phyloP scores from a whole-genome alignment of 2,888 invertebrate species.

The Apomyelois bistriatella region DNA sequence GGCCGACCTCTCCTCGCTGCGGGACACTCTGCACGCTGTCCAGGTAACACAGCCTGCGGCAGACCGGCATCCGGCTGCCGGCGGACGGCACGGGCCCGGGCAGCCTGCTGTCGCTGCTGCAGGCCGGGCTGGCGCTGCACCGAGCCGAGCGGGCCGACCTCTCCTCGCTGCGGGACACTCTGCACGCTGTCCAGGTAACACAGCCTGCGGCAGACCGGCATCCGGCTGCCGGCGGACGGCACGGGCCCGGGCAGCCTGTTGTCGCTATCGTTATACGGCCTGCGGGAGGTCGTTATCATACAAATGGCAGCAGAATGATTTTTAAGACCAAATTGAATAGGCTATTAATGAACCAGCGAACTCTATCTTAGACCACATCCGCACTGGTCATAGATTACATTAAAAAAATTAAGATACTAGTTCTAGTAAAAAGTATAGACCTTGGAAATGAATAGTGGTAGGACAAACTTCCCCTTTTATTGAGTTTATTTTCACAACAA shows the following conservation, averaged over 20 bases:
- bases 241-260: conserved; percentile 63
- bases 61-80: conserved; percentile 48
- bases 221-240: conserved; percentile 54
- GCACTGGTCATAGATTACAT: no score
- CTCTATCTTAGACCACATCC: no score
- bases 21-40: conserved; percentile 45
- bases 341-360: no score
- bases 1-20: conserved; percentile 44
- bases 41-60: conserved; percentile 58
- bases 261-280: conserved; percentile 56
- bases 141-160: conserved; percentile 47
- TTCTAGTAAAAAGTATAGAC: no score
- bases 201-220: conserved; percentile 41
- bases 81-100: conserved; percentile 67
- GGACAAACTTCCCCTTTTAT: no score
- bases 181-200: conserved; percentile 59
- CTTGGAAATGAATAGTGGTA: no score
- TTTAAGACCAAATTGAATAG: no score
- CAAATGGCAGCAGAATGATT: no score
- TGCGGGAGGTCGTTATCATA: conserved; percentile 44
- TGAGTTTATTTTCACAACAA: no score
- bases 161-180: conserved; percentile 39
- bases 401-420: no score
- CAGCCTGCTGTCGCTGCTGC: conserved; percentile 50
- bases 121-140: conserved; percentile 47